Base-by-base conservation (phyloP, 2,797 vertebrate species). In the Halcyon smyrnensis region DNA sequence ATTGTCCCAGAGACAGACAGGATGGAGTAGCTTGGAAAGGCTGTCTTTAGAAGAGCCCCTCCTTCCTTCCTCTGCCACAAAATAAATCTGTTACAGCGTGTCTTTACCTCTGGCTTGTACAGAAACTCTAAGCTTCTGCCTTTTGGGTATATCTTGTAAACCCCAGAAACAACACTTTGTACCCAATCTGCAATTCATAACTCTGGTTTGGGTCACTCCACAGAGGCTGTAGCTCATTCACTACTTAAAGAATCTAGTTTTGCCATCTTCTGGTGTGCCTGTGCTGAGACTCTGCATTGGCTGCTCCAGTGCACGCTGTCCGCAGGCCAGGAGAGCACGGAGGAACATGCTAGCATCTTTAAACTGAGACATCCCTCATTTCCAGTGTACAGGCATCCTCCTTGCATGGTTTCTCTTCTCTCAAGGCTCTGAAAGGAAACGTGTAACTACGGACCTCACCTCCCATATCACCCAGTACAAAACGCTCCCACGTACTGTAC, bases 271-370 rank as follows among this genome's bases (percentile, higher is more conserved):
- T 70, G 46, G 23, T 11, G 27, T 21, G 39, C 43, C 21, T 46
- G 45, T 8, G n/a, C 64, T 3, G 3, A 90, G 39, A 59, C 7
- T 7, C 17, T 12, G 51, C 84, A 14, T 4, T 7, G 48, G 39
- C 17, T 83, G 45, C 21, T n/a, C 43, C 2, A 45, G 64, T 2
- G 9, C 48, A 59, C 0, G 0, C 67, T 36, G 18, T 11, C 11
- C 28, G 14, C n/a, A 56, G 59, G 74, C 65, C 62, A 81, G 6
- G 53, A 82, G 39, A 39, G 56, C 32, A n/a, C 0, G 5, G n/a
- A 51, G 16, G 32, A 82, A 71, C 0, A 0, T 2, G 5, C 43
- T 32, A 60, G 43, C 23, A 54, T 5, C 21, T 34, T 62, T 14
- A 28, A 73, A 53, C 23, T 3, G 46, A 75, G 28, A n/a, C 3